These are phyloP conservation scores for Gavia stellata DNA, from an alignment of 2,113 vertebrate species.

Conservation along the genomic window DNA sequence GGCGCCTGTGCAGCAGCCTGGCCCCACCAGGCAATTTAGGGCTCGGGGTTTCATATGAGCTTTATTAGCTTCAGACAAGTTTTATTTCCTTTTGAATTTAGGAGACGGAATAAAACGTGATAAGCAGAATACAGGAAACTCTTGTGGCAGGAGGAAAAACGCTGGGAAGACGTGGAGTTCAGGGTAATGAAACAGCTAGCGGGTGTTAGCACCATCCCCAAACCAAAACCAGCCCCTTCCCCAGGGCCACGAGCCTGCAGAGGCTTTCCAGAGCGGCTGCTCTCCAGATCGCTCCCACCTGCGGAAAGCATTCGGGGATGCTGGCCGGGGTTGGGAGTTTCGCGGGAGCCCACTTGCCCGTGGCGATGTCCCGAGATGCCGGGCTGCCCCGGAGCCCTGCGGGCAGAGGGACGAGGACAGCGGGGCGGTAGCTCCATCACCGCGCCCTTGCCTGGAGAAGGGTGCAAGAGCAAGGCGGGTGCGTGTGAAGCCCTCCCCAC, in stretches of 20 bases:
- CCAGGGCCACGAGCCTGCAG: neutral
- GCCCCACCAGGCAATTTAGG: neutral
- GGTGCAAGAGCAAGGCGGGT: neutral
- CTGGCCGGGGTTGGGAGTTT: neutral
- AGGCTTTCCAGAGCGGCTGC: neutral
- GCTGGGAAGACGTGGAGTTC: neutral
- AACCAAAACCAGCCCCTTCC: neutral
- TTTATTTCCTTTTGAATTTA: neutral
- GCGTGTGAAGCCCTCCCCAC: fast-evolving
- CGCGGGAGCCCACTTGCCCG: fast-evolving
- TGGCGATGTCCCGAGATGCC: fast-evolving
- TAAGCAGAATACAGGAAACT: neutral
- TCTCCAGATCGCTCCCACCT: neutral
- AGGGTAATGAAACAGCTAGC: slow-evolving; percentile 6
- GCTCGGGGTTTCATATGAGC: neutral
- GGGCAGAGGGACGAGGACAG: neutral
- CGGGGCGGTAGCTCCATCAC: fast-evolving
- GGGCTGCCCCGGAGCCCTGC: neutral
- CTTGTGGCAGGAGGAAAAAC: fast-evolving
- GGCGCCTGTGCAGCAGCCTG: neutral
- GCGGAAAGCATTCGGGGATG: fast-evolving
- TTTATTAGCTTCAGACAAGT: neutral
- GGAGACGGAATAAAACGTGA: neutral
- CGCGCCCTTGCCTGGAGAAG: neutral
- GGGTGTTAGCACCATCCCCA: neutral